A percentile compares a stretch with the other conserved stretches of the same genome.
These are phyloP conservation scores for Siniperca scherzeri DNA, from an alignment of 2,797 vertebrate species.

Conservation along the genomic window DNA sequence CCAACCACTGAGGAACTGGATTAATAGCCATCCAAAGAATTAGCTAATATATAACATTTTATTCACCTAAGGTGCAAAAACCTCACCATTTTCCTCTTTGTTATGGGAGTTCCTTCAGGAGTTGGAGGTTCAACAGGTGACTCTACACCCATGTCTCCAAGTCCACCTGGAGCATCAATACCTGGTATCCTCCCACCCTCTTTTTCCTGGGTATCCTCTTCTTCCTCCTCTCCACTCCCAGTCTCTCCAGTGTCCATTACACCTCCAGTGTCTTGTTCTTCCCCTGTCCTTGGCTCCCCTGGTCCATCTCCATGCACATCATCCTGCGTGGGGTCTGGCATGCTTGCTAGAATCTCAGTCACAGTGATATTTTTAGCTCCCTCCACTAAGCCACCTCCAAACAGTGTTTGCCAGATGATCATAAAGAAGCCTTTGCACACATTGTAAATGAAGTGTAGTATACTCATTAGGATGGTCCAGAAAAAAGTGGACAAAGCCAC, in stretches of 20 bases:
- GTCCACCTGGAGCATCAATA: conserved; percentile 89
- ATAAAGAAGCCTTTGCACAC: conserved; percentile 89
- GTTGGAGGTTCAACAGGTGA: conserved; percentile 92
- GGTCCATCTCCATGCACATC: conserved; percentile 92
- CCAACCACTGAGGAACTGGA: not conserved
- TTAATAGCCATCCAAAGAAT: not conserved
- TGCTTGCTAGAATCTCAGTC: conserved; percentile 94
- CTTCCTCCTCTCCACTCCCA: conserved; percentile 87
- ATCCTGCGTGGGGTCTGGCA: conserved; percentile 96
- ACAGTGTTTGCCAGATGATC: conserved; percentile 92
- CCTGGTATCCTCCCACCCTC: conserved; percentile 88
- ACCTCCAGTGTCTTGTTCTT: conserved; percentile 84
- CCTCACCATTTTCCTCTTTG: conserved; percentile 89
- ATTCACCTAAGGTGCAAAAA: not conserved
- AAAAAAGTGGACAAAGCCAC: conserved; percentile 83
- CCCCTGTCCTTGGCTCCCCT: conserved; percentile 82
- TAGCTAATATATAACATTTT: not conserved
- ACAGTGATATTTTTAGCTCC: conserved; percentile 94
- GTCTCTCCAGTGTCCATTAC: conserved; percentile 83
- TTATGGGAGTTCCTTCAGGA: conserved; percentile 93
- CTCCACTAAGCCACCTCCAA: conserved; percentile 94
- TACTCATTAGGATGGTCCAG: conserved; percentile 85
- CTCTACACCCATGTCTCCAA: conserved; percentile 94
- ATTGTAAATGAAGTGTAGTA: conserved; percentile 87
- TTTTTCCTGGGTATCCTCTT: conserved; percentile 86